Evolutionary conservation across 1,140 invertebrate genomes (phyloP).

Genomic region (Rhynchophorus ferrugineus): DNA sequence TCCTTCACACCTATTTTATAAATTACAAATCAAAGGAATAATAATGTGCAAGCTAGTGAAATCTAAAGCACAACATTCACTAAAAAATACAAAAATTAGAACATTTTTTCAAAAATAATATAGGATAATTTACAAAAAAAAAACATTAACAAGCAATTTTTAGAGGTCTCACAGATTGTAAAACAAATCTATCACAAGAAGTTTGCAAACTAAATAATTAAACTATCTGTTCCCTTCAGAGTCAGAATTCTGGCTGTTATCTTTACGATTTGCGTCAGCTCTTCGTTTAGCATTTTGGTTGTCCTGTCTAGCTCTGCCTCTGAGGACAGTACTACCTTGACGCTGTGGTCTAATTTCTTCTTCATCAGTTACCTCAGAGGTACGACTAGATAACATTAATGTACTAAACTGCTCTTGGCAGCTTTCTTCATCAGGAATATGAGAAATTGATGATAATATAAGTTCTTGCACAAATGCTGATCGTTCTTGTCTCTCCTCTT

Average conservation of each 20-base stretch:
- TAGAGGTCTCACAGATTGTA: constrained; percentile 9
- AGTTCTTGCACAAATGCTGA: constrained; percentile 37
- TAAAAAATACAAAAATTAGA: constrained; percentile 2
- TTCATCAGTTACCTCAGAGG: constrained; percentile 5
- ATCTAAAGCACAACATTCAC: constrained; percentile 4
- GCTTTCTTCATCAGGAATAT: constrained; percentile 3
- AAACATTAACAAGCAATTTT: neutral
- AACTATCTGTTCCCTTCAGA: constrained; percentile 22
- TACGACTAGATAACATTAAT: constrained; percentile 21
- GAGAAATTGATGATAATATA: constrained; percentile 28
- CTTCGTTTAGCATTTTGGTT: constrained; percentile 32
- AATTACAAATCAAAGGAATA: neutral
- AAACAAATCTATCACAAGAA: constrained; percentile 19
- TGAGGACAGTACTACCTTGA: constrained; percentile 21
- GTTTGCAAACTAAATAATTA: constrained; percentile 12
- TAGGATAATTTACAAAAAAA: neutral
- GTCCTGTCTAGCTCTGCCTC: constrained; percentile 33
- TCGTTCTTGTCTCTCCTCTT: constrained; percentile 30
- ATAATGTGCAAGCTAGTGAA: constrained; percentile 7
- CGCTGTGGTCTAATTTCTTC: constrained; percentile 16
- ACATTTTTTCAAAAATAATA: neutral
- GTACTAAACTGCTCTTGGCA: constrained; percentile 15
- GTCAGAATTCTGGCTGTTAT: constrained; percentile 13
- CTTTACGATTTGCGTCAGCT: constrained; percentile 32
- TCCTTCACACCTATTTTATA: neutral